Conservation (phyloP, 2,113 vertebrate genomes). For the Meleagris gallopavo region DNA sequence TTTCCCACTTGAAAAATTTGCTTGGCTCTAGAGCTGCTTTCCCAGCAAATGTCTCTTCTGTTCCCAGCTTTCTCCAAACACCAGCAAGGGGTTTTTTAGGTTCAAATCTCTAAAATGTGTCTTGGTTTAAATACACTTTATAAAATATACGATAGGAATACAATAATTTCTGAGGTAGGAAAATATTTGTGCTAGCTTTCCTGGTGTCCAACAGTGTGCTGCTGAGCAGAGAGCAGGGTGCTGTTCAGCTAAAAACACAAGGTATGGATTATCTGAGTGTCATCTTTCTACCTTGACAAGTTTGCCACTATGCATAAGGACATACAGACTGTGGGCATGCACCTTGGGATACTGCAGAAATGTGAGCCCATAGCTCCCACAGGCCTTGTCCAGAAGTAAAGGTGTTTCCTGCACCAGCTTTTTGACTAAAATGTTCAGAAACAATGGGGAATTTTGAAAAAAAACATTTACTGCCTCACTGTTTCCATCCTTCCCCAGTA, state of each 20-base stretch:
- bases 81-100: not conserved
- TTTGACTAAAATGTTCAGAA: not conserved
- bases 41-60: not conserved
- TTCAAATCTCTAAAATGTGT: not conserved
- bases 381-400: not conserved
- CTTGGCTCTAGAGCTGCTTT: not conserved
- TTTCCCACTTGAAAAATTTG: not conserved
- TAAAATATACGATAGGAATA: not conserved
- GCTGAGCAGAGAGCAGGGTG: not conserved
- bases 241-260: not conserved
- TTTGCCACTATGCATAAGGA: not conserved
- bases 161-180: not conserved
- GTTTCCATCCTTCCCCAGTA: not conserved
- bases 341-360: not conserved
- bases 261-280: not conserved
- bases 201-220: not conserved
- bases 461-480: not conserved
- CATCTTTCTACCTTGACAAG: rapidly evolving
- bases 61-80: not conserved
- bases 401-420: not conserved
- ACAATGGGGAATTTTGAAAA: not conserved
- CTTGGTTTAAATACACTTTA: not conserved
- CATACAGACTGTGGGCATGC: not conserved
- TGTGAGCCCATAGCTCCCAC: not conserved
- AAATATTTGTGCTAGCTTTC: not conserved